Evolutionary conservation across 2,113 vertebrate species (phyloP).

Genomic region (Alectura lathami): DNA sequence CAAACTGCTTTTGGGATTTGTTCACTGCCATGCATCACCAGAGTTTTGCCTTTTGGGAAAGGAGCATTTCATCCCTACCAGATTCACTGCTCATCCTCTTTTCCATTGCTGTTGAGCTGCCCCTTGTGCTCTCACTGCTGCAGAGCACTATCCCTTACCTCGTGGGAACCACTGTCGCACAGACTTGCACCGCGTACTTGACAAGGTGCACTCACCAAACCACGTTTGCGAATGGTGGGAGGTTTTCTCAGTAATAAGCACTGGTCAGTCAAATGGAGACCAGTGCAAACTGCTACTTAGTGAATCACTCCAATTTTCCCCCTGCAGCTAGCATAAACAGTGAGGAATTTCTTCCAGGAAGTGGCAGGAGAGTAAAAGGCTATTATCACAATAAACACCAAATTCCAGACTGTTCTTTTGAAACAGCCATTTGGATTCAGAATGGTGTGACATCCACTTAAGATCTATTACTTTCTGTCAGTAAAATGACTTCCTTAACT

Average conservation of each 20-base stretch:
- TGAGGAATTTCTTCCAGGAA: not conserved
- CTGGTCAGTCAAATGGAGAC: not conserved
- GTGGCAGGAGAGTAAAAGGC: not conserved
- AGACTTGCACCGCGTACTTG: not conserved
- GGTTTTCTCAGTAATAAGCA: not conserved
- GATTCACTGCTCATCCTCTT: not conserved
- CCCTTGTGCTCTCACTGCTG: not conserved
- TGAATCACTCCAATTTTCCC: not conserved
- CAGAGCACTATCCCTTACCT: not conserved
- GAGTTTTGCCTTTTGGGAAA: not conserved
- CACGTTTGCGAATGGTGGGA: not conserved
- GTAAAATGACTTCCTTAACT: not conserved
- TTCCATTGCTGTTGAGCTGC: not conserved
- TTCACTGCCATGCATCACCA: not conserved
- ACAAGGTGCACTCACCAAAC: not conserved
- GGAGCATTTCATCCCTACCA: not conserved
- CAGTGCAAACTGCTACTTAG: not conserved
- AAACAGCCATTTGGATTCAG: not conserved
- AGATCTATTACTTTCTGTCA: not conserved
- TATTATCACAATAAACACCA: not conserved
- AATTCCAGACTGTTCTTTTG: not conserved
- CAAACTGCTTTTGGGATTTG: not conserved
- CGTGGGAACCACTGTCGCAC: accelerated
- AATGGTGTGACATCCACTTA: not conserved
- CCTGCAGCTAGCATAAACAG: not conserved